Evolutionary conservation across 2,888 invertebrate genomes (phyloP).

Genomic region (Magallana nippona): DNA sequence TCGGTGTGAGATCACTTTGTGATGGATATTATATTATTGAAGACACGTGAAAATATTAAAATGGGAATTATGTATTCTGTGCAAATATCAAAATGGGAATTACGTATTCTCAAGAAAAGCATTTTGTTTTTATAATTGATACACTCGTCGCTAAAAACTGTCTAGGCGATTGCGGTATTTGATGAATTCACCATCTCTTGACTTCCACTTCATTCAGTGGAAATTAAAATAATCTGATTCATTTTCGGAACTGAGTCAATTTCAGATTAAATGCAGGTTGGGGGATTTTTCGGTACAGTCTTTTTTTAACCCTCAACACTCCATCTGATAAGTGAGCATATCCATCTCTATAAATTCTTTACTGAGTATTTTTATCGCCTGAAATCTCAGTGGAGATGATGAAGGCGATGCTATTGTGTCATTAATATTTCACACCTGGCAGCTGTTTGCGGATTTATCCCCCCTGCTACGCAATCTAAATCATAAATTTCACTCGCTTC

Average conservation of each 20-base stretch:
- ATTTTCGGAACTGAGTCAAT: too few species aligned
- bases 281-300: background rate
- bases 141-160: too few species aligned
- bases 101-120: too few species aligned
- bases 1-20: too few species aligned
- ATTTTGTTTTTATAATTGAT: too few species aligned
- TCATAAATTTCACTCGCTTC: conserved; percentile 9
- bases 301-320: background rate
- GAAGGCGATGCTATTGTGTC: background rate
- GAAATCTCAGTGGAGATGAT: background rate
- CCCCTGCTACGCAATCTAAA: background rate
- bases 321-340: background rate
- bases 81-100: too few species aligned
- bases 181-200: too few species aligned
- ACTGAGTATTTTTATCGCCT: background rate
- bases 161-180: too few species aligned
- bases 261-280: too few species aligned
- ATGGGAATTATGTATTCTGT: too few species aligned
- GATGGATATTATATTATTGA: too few species aligned
- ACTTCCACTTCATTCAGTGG: background rate
- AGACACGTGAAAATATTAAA: too few species aligned
- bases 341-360: background rate
- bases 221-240: background rate
- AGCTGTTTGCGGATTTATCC: background rate
- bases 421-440: conserved; percentile 14